Conservation (phyloP, 2,888 invertebrate species). For the Phytoseiulus persimilis region DNA sequence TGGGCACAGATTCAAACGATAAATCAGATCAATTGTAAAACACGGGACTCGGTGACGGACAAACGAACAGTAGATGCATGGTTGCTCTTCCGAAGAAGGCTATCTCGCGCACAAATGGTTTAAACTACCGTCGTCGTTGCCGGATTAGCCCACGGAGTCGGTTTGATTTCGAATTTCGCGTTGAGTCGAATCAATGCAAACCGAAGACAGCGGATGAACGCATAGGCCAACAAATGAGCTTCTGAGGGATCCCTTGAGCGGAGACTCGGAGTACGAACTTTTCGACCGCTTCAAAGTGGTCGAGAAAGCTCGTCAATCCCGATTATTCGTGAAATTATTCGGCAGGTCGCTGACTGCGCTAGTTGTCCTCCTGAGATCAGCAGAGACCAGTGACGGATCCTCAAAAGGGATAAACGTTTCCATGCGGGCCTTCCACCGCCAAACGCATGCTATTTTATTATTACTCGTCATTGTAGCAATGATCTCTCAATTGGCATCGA, state of each 20-base stretch:
- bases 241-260: no score
- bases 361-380: not conserved
- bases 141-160: not conserved
- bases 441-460: not conserved
- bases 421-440: not conserved
- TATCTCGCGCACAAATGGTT: not conserved
- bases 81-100: not conserved
- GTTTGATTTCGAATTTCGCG: not conserved
- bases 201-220: no score
- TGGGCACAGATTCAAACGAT: not conserved
- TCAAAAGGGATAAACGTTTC: not conserved
- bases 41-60: not conserved
- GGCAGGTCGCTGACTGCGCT: not conserved
- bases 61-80: not conserved
- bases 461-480: not conserved
- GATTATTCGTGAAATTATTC: no score
- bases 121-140: not conserved
- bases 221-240: no score
- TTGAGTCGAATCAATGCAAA: no score
- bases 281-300: no score
- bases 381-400: not conserved
- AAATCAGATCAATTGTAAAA: constrained; percentile 5
- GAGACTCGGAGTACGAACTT: no score
- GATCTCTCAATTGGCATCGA: not conserved
- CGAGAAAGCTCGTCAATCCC: no score